phyloP scores from a whole-genome alignment of 2,113 vertebrate species.

The Siphamia tubifer region DNA sequence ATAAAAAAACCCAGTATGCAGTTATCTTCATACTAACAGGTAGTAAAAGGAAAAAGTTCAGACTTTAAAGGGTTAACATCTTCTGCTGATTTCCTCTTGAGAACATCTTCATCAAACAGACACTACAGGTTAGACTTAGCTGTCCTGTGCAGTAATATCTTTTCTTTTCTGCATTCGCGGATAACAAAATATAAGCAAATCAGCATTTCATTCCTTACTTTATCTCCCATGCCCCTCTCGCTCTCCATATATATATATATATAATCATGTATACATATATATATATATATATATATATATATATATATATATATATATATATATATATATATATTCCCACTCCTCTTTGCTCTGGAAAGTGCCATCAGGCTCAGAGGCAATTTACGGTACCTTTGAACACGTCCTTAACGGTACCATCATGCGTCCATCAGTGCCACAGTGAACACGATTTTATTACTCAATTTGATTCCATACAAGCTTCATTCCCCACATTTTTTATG shows the following conservation, averaged over 20 bases:
- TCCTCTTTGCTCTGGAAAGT: constrained; percentile 33
- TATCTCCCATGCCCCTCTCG: not conserved
- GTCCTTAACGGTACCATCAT: constrained; percentile 63
- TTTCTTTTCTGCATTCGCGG: not conserved
- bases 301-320: too few species aligned
- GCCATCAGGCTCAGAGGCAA: constrained; percentile 48
- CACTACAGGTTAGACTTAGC: not conserved
- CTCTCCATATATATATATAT: too few species aligned
- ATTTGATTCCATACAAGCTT: constrained; percentile 64
- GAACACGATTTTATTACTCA: constrained; percentile 66
- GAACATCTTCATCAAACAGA: not conserved
- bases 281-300: too few species aligned
- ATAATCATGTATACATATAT: too few species aligned
- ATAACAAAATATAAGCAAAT: not conserved
- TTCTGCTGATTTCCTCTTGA: not conserved
- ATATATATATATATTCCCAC: constrained; percentile 35
- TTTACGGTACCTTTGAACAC: constrained; percentile 50
- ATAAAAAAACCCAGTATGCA: too few species aligned
- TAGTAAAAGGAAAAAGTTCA: not conserved
- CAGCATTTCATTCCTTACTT: constrained; percentile 4
- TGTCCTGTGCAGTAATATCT: not conserved
- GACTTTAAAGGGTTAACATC: not conserved
- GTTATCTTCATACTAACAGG: too few species aligned
- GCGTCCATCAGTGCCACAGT: constrained; percentile 54
- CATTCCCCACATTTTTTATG: constrained; percentile 69